phyloP scores from a whole-genome alignment of 2,888 invertebrate genomes.

The Pegoplata infirma region DNA sequence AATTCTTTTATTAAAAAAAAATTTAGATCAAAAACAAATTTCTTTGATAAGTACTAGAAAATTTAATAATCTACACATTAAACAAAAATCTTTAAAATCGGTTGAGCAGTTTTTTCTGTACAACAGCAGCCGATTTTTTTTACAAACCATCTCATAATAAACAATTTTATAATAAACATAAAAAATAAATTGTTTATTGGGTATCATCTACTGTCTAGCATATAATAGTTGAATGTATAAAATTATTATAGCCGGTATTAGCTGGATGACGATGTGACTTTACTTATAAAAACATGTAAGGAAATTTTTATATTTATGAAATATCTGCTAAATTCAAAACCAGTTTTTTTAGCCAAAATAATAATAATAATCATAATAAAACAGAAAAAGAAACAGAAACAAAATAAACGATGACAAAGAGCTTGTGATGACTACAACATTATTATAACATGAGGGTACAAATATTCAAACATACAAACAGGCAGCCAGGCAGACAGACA shows the following conservation, averaged over 20 bases:
- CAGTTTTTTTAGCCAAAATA: constrained; percentile 15
- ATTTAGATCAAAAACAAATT: no score
- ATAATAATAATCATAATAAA: no score
- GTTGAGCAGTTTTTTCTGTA: no score
- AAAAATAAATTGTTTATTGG: not conserved
- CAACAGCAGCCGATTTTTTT: no score
- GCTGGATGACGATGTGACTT: constrained; percentile 9
- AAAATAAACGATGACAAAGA: constrained; percentile 10
- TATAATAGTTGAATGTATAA: not conserved
- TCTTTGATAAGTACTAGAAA: no score
- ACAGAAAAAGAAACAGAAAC: not conserved
- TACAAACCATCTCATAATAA: no score
- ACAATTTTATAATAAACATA: no score
- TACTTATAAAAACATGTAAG: constrained; percentile 36
- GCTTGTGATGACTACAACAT: constrained; percentile 29
- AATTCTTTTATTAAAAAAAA: no score
- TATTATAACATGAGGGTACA: constrained; percentile 5
- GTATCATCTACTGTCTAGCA: not conserved
- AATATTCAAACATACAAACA: no score
- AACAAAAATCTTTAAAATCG: no score
- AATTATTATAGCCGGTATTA: not conserved
- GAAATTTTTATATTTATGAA: constrained; percentile 23
- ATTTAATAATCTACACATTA: no score
- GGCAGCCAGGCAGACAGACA: not conserved
- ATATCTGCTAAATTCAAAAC: constrained; percentile 22